phyloP scores from a whole-genome alignment of 2,113 vertebrate genomes.

The Hippopotamus amphibius region DNA sequence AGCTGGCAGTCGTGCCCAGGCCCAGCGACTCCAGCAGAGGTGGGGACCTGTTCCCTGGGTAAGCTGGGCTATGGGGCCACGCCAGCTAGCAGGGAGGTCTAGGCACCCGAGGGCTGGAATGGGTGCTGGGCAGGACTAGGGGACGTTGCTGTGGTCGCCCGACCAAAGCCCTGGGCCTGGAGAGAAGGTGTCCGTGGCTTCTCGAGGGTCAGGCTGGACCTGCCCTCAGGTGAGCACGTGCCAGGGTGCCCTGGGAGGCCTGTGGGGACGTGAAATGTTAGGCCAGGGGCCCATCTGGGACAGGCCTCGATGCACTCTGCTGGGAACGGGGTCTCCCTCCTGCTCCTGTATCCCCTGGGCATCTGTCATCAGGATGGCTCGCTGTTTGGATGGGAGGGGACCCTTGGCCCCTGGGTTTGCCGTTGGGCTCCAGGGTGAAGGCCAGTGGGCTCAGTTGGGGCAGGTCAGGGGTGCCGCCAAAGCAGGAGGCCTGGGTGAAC shows the following conservation, averaged over 20 bases:
- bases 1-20: background rate
- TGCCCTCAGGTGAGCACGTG: background rate
- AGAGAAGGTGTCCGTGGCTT: background rate
- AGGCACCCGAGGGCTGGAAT: background rate
- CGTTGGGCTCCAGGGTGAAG: background rate
- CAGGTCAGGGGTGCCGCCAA: fast-evolving
- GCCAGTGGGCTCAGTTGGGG: background rate
- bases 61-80: background rate
- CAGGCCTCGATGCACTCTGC: background rate
- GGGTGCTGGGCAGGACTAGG: background rate
- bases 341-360: background rate
- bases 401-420: background rate
- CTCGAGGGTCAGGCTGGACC: background rate
- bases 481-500: background rate
- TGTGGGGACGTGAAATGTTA: background rate
- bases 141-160: background rate
- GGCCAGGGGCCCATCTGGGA: background rate
- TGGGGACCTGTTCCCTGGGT: background rate
- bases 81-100: background rate
- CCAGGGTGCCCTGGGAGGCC: background rate
- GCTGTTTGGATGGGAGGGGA: background rate
- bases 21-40: background rate
- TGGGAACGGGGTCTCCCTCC: background rate
- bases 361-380: background rate
- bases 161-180: background rate